Base-by-base conservation (phyloP, 2,797 vertebrate species). In the Sciurus vulgaris region DNA sequence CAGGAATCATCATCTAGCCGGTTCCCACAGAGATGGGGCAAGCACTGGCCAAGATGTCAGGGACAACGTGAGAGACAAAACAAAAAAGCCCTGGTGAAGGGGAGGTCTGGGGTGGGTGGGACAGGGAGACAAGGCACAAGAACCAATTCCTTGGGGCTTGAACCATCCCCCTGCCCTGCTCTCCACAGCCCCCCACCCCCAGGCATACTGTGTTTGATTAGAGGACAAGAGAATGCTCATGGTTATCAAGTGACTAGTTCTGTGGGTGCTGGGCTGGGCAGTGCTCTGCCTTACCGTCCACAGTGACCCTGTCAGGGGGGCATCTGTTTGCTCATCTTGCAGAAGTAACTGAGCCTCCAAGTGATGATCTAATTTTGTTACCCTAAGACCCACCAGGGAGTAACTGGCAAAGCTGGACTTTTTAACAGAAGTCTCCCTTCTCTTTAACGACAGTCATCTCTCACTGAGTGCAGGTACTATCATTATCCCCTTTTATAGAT, bases 11-110 rank as follows among this genome's bases (percentile, higher is more conserved):
- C 97, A 18, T 98, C 95, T 22, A 0, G 0, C 72, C 81, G 87
- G 96, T 94, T 41, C 96, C 96, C 65, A 94, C 7, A n/a, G 89
- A 94, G 10, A 94, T 61, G 67, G 97, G 94, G 98, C 96, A 95
- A 79, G 98, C 96, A 95, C 93, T 92, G 95, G 95, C 97, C 94
- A 81, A 72, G 90, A 93, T 98, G 63, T 98, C 98, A 97, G 99
- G 86, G 97, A 98, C 97, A 98, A 99, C 99, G 99, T 98, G 86
- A 99, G 97, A 97, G 87, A 97, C 89, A 98, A 84, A 94, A 97
- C 97, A 97, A 95, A 98, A 97, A 97, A 61, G 67, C 96, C 63
- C 96, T 38, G 97, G 84, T 97, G 86, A 92, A 28, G 28, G 41
- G n/a, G 38, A 65, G 6, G 69, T 81, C 83, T n/a, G 35, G 5